Percentiles rank a stretch among this genome's conserved stretches.
These are phyloP conservation scores for Pluvialis apricaria DNA, from an alignment of 2,113 vertebrate species.

Conservation along the genomic window DNA sequence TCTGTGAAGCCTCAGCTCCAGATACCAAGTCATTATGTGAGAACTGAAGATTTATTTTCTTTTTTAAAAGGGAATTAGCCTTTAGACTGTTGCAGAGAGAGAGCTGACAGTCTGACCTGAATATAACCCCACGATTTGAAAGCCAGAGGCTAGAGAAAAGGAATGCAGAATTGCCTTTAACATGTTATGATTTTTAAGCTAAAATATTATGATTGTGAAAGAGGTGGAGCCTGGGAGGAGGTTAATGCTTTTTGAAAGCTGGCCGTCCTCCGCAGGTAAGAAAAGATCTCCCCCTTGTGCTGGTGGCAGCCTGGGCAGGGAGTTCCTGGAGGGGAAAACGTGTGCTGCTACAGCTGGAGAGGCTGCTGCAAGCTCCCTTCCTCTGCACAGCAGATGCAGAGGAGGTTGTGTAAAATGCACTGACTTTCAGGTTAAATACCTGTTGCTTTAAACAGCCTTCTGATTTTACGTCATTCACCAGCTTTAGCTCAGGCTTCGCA, in stretches of 20 bases:
- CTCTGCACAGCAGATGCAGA: background rate
- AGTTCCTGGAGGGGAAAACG: background rate
- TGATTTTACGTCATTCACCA: background rate
- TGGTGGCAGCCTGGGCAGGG: background rate
- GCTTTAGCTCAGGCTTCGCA: background rate
- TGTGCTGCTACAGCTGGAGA: background rate
- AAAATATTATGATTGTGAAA: conserved; percentile 29
- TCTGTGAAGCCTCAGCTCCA: conserved; percentile 23
- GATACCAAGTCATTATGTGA: conserved; percentile 47
- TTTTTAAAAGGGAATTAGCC: conserved; percentile 42
- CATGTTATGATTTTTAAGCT: conserved; percentile 24
- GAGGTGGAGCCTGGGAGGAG: background rate
- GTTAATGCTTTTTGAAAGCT: background rate
- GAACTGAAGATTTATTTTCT: conserved; percentile 55
- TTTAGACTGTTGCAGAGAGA: background rate
- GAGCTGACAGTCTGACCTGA: conserved; percentile 52
- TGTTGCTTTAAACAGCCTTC: background rate
- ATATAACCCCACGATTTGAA: background rate
- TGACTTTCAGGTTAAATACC: background rate
- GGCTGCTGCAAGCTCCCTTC: background rate
- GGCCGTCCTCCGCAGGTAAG: background rate
- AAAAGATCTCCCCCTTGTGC: background rate
- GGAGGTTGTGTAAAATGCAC: background rate
- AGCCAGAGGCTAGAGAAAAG: conserved; percentile 34
- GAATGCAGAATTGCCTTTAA: conserved; percentile 4